Conservation (phyloP, 2,888 invertebrate species). For the Tenodera sinensis region DNA sequence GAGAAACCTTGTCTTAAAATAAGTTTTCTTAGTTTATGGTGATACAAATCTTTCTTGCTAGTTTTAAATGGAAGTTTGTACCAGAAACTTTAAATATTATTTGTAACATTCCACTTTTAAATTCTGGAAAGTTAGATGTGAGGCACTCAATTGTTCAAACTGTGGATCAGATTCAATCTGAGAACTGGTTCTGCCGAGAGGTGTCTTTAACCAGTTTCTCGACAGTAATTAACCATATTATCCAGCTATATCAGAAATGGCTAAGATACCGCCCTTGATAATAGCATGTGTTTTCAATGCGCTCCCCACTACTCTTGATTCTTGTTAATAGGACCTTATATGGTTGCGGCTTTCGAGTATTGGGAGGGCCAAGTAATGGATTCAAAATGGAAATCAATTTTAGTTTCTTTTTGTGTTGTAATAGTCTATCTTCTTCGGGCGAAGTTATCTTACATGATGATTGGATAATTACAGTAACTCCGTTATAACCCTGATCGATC, state of each 20-base stretch:
- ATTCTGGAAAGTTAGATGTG: not conserved
- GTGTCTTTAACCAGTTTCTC: not conserved
- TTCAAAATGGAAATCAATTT: not conserved
- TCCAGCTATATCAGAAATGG: not conserved
- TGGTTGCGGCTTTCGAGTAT: not conserved
- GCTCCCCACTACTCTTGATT: not conserved
- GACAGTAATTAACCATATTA: not conserved
- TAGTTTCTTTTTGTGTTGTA: not conserved
- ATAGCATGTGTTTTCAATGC: not conserved
- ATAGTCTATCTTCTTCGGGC: not conserved
- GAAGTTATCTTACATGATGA: not conserved
- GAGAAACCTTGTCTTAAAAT: too few relatives aligned
- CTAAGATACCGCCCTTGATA: not conserved
- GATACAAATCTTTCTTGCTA: too few relatives aligned
- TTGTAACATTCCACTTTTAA: not conserved
- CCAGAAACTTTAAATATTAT: too few relatives aligned
- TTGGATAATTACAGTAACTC: not conserved
- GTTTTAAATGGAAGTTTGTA: too few relatives aligned
- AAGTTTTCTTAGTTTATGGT: too few relatives aligned
- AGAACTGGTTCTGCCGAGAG: not conserved
- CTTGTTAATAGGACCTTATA: not conserved
- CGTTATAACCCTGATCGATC: too few relatives aligned
- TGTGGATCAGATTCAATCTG: not conserved
- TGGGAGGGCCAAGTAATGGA: not conserved
- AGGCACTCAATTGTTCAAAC: not conserved